These are phyloP conservation scores for Eubucco bourcierii DNA, from an alignment of 2,113 vertebrate species.

Conservation along the genomic window DNA sequence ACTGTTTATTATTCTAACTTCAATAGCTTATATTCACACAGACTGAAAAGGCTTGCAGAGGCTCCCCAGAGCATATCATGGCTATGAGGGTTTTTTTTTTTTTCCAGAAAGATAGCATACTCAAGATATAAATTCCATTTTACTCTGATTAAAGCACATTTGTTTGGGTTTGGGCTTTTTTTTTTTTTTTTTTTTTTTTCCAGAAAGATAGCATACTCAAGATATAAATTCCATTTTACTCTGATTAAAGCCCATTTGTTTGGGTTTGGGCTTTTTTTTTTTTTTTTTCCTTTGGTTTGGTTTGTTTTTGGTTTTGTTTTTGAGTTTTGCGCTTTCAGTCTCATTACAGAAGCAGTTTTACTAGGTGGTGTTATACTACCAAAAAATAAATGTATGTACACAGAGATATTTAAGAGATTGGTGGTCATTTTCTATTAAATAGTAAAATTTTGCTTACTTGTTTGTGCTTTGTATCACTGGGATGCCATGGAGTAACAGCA, in stretches of 20 bases:
- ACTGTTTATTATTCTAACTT: conserved; percentile 44
- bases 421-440: neutral
- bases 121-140: neutral
- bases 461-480: neutral
- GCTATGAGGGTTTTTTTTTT: neutral
- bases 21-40: neutral
- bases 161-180: neutral
- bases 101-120: neutral
- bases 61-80: neutral
- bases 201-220: neutral
- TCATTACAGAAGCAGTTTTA: neutral
- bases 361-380: neutral
- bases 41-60: neutral
- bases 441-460: neutral
- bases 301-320: neutral
- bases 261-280: too few species aligned
- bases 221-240: neutral
- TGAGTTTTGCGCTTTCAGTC: neutral
- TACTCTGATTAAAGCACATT: neutral
- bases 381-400: neutral
- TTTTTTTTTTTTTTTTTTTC: neutral
- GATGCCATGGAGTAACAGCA: neutral
- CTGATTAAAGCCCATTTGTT: neutral
- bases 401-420: neutral
- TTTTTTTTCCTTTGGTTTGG: too few species aligned